phyloP scores from a whole-genome alignment of 2,797 vertebrate species.

The Propithecus deckenii region DNA sequence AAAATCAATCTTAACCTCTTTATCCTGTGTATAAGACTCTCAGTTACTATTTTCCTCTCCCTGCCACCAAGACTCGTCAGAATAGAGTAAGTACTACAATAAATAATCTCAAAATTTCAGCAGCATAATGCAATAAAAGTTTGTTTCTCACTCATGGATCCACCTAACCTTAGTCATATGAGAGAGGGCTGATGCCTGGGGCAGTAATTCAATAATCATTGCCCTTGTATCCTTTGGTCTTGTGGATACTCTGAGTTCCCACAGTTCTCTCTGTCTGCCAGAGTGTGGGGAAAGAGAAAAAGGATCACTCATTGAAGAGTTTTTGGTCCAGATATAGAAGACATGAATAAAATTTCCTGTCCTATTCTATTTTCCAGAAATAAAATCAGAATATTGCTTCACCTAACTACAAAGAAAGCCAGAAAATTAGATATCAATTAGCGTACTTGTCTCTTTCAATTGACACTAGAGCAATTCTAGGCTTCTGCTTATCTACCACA shows the following conservation, averaged over 20 bases:
- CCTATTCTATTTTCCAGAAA: not conserved
- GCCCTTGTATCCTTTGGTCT: not conserved
- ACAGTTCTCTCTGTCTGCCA: not conserved
- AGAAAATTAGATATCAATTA: not conserved
- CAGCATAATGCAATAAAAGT: not conserved
- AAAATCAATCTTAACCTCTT: not conserved
- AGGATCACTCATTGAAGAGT: not conserved
- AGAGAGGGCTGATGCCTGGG: not conserved
- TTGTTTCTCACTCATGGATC: not conserved
- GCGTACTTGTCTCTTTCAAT: not conserved
- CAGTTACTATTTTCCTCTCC: not conserved
- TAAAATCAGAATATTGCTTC: not conserved
- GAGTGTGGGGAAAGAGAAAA: not conserved
- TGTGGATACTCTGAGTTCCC: not conserved
- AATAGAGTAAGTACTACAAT: not conserved
- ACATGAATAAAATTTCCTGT: not conserved
- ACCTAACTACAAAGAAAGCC: not conserved
- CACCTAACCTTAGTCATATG: not conserved
- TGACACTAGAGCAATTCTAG: not conserved
- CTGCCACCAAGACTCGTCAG: not conserved
- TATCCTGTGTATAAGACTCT: not conserved
- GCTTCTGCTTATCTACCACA: not conserved
- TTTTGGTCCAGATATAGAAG: not conserved
- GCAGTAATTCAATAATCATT: not conserved
- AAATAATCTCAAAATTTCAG: not conserved